phyloP scores from a whole-genome alignment of 2,888 invertebrate genomes.

The Drosophila glabriapex region DNA sequence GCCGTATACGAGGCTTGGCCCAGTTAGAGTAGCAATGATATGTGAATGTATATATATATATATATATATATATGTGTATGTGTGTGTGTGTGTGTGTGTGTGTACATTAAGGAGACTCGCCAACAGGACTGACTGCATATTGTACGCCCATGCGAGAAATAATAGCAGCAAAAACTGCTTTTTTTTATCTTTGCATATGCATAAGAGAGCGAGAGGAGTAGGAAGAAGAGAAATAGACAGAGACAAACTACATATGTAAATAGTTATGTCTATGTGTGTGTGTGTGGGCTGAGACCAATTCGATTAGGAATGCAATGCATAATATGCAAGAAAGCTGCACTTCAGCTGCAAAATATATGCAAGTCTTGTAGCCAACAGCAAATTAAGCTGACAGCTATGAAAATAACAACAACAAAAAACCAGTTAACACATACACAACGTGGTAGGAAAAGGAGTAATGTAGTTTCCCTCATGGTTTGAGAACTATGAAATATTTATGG shows the following conservation, averaged over 20 bases:
- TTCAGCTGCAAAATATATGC: constrained; percentile 37
- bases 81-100: background rate
- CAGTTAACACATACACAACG: constrained; percentile 35
- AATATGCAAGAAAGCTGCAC: constrained; percentile 23
- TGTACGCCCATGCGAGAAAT: constrained; percentile 63
- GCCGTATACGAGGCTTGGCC: constrained; percentile 73
- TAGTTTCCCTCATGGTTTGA: background rate
- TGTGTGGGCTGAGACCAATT: constrained; percentile 64
- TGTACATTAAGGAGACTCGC: constrained; percentile 59
- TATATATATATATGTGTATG: background rate
- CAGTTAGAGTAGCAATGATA: constrained; percentile 66
- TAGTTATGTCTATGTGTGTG: constrained; percentile 25
- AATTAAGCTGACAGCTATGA: constrained; percentile 32
- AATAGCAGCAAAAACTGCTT: constrained; percentile 20
- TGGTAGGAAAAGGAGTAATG: constrained; percentile 5
- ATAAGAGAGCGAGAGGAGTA: background rate
- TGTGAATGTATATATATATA: constrained; percentile 1
- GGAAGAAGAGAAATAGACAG: constrained; percentile 24
- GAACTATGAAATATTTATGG: background rate
- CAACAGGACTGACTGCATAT: constrained; percentile 77
- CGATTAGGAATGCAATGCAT: constrained; percentile 67
- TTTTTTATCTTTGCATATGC: constrained; percentile 41
- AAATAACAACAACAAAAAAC: constrained; percentile 12
- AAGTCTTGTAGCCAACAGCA: constrained; percentile 35
- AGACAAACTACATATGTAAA: constrained; percentile 30